Conservation (phyloP, 2,888 invertebrate genomes). For the Drosophila picticornis region DNA sequence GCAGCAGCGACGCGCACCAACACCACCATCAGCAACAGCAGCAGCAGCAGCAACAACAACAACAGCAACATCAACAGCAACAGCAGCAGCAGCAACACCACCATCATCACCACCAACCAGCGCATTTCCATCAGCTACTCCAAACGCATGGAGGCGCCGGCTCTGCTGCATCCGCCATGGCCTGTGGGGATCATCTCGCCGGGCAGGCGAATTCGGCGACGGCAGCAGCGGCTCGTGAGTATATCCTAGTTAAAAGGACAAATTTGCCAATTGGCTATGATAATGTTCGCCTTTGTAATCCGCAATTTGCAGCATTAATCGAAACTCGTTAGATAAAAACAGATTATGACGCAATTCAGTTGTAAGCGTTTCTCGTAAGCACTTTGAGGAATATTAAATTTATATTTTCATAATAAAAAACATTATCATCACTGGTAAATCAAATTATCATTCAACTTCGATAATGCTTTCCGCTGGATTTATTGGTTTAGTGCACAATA, state of each 20-base stretch:
- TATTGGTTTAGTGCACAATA: not conserved
- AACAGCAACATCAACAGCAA: constrained; percentile 5
- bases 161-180: constrained; percentile 50
- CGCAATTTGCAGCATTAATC: constrained; percentile 19
- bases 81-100: constrained; percentile 33
- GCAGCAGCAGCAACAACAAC: constrained; percentile 14
- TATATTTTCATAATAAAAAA: not conserved
- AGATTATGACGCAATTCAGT: not conserved
- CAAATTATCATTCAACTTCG: not conserved
- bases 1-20: constrained; percentile 48
- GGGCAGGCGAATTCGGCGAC: constrained; percentile 67
- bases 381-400: not conserved
- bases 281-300: constrained; percentile 15
- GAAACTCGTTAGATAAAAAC: constrained; percentile 1
- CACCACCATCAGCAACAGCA: constrained; percentile 33
- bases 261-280: not conserved
- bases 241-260: constrained; percentile 27
- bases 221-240: constrained; percentile 71
- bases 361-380: not conserved
- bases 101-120: constrained; percentile 64
- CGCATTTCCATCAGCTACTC: constrained; percentile 73
- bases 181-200: constrained; percentile 72
- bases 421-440: not conserved
- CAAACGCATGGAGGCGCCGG: constrained; percentile 67
- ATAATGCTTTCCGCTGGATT: not conserved